phyloP scores from a whole-genome alignment of 2,888 invertebrate genomes.

The Onthophagus sagittarius region DNA sequence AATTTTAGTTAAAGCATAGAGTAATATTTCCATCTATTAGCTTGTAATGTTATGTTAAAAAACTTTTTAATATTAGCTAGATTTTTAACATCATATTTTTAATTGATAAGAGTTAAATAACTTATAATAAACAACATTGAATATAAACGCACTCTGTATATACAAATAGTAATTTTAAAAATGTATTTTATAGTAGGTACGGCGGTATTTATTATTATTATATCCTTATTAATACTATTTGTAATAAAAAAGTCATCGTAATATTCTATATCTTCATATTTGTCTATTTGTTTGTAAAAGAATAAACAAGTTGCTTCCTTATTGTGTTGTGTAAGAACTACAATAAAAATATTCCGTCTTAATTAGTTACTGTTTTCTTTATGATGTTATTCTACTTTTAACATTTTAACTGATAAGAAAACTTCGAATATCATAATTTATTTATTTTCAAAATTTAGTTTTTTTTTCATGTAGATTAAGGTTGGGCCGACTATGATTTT shows the following conservation, averaged over 20 bases:
- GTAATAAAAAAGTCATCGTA: constrained; percentile 12
- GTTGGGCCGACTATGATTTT: too few relatives aligned
- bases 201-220: constrained; percentile 15
- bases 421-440: too few relatives aligned
- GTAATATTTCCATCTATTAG: not conserved
- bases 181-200: constrained; percentile 17
- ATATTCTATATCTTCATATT: constrained; percentile 11
- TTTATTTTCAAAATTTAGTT: too few relatives aligned
- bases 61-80: not conserved
- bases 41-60: not conserved
- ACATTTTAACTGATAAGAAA: too few relatives aligned
- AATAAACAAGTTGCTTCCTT: constrained; percentile 20
- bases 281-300: constrained; percentile 17
- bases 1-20: not conserved
- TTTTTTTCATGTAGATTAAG: too few relatives aligned
- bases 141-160: constrained; percentile 15
- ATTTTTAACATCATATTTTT: not conserved
- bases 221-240: constrained; percentile 5
- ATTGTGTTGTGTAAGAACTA: constrained; percentile 22
- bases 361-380: not conserved
- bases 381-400: not conserved
- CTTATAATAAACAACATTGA: constrained; percentile 7
- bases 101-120: not conserved
- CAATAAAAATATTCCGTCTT: constrained; percentile 21
- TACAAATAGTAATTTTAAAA: constrained; percentile 11